These are phyloP conservation scores for Myotis daubentonii DNA, from an alignment of 2,797 vertebrate species.

Conservation along the genomic window DNA sequence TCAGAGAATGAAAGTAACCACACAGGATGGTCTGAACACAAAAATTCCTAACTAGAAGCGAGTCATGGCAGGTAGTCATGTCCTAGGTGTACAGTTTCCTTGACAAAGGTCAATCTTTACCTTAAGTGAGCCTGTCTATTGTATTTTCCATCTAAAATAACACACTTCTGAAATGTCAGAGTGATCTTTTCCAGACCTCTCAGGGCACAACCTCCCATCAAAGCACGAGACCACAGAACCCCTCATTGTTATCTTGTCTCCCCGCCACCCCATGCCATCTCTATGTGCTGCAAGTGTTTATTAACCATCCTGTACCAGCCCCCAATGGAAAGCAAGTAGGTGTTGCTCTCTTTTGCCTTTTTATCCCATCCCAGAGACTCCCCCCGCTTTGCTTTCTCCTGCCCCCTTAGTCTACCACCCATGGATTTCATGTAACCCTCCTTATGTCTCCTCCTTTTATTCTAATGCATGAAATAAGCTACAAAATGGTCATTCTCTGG, in stretches of 20 bases:
- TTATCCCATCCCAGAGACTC: neutral
- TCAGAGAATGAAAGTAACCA: neutral
- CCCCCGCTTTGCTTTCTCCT: neutral
- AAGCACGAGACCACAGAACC: neutral
- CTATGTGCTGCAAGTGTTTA: neutral
- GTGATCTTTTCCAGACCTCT: neutral
- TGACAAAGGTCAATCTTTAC: neutral
- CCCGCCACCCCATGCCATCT: too few relatives aligned
- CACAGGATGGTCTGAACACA: neutral
- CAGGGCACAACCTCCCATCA: neutral
- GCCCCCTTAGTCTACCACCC: neutral
- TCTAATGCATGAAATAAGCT: neutral
- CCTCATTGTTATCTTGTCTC: neutral
- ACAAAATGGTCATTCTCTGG: neutral
- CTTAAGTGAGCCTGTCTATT: neutral
- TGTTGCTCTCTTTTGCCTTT: neutral
- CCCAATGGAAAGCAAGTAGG: neutral
- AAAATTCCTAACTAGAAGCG: neutral
- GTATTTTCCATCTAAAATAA: neutral
- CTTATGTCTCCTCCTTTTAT: neutral
- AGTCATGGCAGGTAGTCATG: neutral
- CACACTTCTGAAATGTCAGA: neutral
- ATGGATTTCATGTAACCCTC: neutral
- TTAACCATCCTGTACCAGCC: neutral
- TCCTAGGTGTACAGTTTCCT: neutral